Base-by-base conservation (phyloP, 2,888 invertebrate species). In the Emmelina monodactyla region DNA sequence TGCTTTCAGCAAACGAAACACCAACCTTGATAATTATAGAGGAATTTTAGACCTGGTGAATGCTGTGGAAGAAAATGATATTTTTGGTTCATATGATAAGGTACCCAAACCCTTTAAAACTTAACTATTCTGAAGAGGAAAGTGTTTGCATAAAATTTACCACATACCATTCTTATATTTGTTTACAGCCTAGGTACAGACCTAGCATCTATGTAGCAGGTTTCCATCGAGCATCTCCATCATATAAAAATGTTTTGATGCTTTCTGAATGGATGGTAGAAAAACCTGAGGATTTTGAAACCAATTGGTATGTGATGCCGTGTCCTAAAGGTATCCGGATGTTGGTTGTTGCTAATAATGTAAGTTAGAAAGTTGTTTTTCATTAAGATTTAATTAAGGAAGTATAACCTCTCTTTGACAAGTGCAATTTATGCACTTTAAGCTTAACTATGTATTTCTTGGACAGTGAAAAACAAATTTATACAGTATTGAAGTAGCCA, bases 201-300 rank as follows among this genome's bases (percentile, higher is more conserved):
- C 80, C 81, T 5, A 64, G 46, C 34, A 59, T 69, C 10, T 67
- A 66, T 59, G 81, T 82, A 5, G 60, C 80, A n/a, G 81, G 81
- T 0, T 81, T 80, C 38, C 57, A 57, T 28, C 68, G 50, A 43
- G 51, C 57, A 2, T 49, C 60, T 15, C 40, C 44, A 1, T 44
- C 58, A 16, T 82, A 76, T 41, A 60, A 54, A 6, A 70, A 84
- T 58, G 82, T 85, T 46, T 68, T 97, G 5, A 97, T 97, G 91
- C 58, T 90, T 38, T 96, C 97, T 0, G 97, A 98, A 66, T 98
- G 97, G 97, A 76, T 98, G 60, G 76, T 89, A 1, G 92, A 97
- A 46, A 85, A 89, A 37, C 98, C 98, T 0, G 76, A 82, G 15
- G 88, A 92, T 58, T 83, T 93, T 34, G 58, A 78, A 39, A 76